Evolutionary conservation across 2,888 invertebrate species (phyloP).

Genomic region (Dexiosoma caninum): DNA sequence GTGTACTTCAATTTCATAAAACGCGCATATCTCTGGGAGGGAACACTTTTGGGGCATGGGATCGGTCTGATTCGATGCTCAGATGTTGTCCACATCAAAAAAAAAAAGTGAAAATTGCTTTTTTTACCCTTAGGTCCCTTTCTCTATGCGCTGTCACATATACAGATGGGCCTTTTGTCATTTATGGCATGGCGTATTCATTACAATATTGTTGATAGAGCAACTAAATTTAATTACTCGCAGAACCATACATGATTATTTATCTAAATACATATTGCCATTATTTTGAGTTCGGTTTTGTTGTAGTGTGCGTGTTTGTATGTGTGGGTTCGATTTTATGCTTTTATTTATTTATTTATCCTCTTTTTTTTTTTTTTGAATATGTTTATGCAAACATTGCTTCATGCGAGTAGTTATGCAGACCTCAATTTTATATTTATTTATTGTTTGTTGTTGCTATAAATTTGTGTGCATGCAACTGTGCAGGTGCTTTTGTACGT

Average conservation of each 20-base stretch:
- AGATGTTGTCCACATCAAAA: too few species aligned
- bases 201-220: not conserved
- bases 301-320: not conserved
- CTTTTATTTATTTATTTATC: too few species aligned
- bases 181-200: not conserved
- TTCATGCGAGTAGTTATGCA: not conserved
- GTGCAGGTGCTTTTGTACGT: conserved; percentile 28
- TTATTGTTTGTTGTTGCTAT: not conserved
- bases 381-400: not conserved
- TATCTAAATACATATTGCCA: conserved; percentile 32
- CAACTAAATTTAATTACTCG: not conserved
- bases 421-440: conserved; percentile 8
- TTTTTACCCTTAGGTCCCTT: too few species aligned
- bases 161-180: conserved; percentile 47
- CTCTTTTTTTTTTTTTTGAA: too few species aligned
- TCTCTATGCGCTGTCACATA: too few species aligned
- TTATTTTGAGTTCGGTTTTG: not conserved
- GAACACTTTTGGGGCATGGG: too few species aligned
- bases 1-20: too few species aligned
- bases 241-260: conserved; percentile 35
- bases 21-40: too few species aligned
- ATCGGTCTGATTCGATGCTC: too few species aligned
- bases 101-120: too few species aligned
- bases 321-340: too few species aligned
- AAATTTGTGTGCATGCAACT: not conserved